These are phyloP conservation scores for Passer montanus DNA, from an alignment of 2,113 vertebrate genomes.

Conservation along the genomic window DNA sequence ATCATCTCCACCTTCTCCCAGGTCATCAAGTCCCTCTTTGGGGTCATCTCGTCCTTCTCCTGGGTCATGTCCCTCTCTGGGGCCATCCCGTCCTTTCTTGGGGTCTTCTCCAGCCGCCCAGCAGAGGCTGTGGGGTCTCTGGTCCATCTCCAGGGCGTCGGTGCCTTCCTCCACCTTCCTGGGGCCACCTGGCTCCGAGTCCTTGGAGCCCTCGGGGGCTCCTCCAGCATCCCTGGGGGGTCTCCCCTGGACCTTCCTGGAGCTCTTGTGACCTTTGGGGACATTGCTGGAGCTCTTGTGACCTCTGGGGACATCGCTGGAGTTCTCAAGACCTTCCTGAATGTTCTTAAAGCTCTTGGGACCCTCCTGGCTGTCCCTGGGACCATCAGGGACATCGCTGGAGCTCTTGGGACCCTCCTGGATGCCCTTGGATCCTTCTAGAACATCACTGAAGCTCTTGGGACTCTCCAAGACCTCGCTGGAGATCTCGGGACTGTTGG, in stretches of 20 bases:
- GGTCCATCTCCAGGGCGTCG: not conserved
- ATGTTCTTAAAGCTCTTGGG: accelerated
- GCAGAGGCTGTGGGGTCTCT: not conserved
- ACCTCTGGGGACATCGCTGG: no score
- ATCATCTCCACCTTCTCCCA: not conserved
- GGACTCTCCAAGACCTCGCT: no score
- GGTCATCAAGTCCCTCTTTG: no score
- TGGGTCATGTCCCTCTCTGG: accelerated
- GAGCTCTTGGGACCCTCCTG: not conserved
- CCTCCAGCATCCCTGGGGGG: not conserved
- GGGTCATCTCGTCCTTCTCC: accelerated
- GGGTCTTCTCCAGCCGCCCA: not conserved
- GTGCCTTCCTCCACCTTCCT: not conserved
- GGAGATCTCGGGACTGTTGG: not conserved
- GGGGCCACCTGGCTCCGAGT: not conserved
- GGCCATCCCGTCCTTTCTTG: accelerated
- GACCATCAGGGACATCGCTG: not conserved
- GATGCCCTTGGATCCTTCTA: not conserved
- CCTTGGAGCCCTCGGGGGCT: not conserved
- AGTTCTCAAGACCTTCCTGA: not conserved
- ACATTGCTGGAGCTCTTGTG: not conserved
- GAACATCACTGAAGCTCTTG: not conserved
- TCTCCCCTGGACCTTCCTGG: not conserved
- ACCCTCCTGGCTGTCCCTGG: not conserved
- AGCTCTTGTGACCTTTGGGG: not conserved